Base-by-base conservation (phyloP, 1,140 invertebrate genomes). In the Onthophagus taurus region DNA sequence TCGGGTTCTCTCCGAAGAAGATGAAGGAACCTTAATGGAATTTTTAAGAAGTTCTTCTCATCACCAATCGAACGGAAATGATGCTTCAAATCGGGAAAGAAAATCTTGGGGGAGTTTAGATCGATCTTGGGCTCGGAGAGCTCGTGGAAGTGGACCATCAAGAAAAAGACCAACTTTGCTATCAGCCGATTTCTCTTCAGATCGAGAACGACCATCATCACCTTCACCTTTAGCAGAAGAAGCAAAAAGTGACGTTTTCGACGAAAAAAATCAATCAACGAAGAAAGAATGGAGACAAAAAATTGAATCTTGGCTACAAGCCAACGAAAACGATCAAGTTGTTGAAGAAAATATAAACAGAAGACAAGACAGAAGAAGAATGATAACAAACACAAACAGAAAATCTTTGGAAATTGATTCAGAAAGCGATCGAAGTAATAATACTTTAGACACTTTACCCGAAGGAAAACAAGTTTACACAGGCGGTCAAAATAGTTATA, bases 281-380 rank as follows among this genome's bases (percentile, higher is more conserved):
- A 72, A 72, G 24, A 74, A 80, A 60, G 80, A 87, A 49, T 89
- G 85, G 85, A 69, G 83, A 21, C 80, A 88, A 59, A 89, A 91
- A 61, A 91, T 94, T 51, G 85, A 91, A 66, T 85, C 84, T 11
- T 92, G 89, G 89, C 67, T 92, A 48, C 78, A 86, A 47, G 85
- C 88, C 44, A 89, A 86, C 65, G 86, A 89, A 61, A 82, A 81
- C 56, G 84, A 88, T 61, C 74, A 77, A 45, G 75, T 78, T 39
- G 76, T 73, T 43, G 76, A 80, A 44, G 79, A 84, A 51, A 67
- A 72, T 48, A 71, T 72, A 30, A 68, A 73, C 48, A 71, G 72
- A 31, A 71, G 72, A 52, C 73, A 76, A 55, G n/a, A n/a, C n/a
- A 67, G 75, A 17, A 69, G 76, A 48, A 72, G 78, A 51, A 64